These are phyloP conservation scores for Gymnothorax javanicus DNA, from an alignment of 2,797 vertebrate genomes.

Conservation along the genomic window DNA sequence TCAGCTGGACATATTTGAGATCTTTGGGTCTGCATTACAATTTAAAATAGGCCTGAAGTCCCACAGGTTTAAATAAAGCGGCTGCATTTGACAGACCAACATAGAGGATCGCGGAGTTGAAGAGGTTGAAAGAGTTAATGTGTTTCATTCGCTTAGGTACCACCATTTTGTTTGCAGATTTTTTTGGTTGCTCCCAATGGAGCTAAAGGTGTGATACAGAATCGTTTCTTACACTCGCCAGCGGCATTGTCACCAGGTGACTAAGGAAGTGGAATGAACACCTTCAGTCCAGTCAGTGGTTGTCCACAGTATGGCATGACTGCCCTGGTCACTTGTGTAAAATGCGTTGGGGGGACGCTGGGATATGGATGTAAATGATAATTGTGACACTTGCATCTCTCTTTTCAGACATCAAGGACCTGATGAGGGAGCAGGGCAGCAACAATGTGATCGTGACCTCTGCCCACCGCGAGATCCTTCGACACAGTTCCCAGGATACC, in stretches of 20 bases:
- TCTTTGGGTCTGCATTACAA: no score
- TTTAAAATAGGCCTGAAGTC: no score
- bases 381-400: background rate
- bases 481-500: slow-evolving; percentile 75
- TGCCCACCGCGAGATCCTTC: slow-evolving; percentile 79
- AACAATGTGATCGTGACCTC: slow-evolving; percentile 84
- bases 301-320: background rate
- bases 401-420: slow-evolving; percentile 78
- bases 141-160: background rate
- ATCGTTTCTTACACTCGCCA: background rate
- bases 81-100: no score
- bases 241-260: background rate
- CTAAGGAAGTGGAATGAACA: background rate
- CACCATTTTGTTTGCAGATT: background rate
- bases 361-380: background rate
- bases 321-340: background rate
- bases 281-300: background rate
- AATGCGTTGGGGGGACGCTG: background rate
- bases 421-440: slow-evolving; percentile 80
- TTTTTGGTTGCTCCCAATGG: background rate
- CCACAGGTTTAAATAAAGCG: no score
- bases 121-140: background rate
- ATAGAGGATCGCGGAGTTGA: no score
- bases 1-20: no score
- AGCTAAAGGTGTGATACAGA: background rate